These are phyloP conservation scores for Drosophila ogumai DNA, from an alignment of 1,140 invertebrate species.

Conservation along the genomic window DNA sequence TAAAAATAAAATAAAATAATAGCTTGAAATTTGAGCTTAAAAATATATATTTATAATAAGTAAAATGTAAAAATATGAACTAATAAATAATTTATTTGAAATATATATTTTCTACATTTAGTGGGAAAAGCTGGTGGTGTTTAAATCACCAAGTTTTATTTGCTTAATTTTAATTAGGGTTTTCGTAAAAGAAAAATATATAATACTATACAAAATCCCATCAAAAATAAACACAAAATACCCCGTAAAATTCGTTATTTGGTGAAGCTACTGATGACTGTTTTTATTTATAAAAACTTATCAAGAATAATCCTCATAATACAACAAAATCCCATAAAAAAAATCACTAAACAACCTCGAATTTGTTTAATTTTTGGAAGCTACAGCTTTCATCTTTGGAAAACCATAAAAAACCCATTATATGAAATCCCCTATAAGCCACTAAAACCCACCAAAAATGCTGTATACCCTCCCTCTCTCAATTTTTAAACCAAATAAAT, in stretches of 20 bases:
- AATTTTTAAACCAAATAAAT: slow-evolving; percentile 18
- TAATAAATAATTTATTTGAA: not conserved
- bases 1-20: not conserved
- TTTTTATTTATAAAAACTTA: not conserved
- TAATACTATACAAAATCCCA: too few species aligned
- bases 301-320: too few species aligned
- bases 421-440: not conserved
- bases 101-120: not conserved
- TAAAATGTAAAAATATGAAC: not conserved
- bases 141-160: not conserved
- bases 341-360: not conserved
- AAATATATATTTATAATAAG: not conserved
- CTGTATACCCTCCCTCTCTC: not conserved
- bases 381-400: not conserved
- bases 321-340: not conserved
- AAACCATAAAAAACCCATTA: not conserved
- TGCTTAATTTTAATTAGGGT: not conserved
- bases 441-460: slow-evolving; percentile 1
- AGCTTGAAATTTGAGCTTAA: not conserved
- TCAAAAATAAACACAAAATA: not conserved
- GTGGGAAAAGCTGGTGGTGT: too few species aligned
- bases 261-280: too few species aligned
- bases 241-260: not conserved
- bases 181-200: not conserved
- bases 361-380: not conserved